Evolutionary conservation across 2,113 vertebrate species (phyloP).

Genomic region (Actinemys pallida): DNA sequence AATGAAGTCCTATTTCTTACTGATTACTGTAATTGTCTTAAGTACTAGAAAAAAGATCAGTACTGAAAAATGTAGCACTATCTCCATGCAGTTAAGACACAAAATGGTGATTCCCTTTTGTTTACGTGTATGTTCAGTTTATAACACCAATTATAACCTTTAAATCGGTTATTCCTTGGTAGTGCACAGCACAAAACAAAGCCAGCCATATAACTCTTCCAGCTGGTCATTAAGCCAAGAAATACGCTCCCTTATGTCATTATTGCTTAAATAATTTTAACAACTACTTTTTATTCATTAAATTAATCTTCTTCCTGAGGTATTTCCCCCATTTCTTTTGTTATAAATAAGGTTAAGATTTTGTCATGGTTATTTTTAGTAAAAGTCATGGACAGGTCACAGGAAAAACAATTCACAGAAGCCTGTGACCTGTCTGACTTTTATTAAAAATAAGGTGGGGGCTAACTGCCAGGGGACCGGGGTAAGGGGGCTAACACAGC

Average conservation of each 20-base stretch:
- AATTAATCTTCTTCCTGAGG: not conserved
- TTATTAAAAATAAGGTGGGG: too few species aligned
- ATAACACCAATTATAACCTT: fast-evolving
- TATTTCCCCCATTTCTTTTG: not conserved
- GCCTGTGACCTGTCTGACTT: too few species aligned
- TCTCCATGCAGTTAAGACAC: not conserved
- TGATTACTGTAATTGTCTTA: not conserved
- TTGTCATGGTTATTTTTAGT: too few species aligned
- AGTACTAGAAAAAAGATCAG: not conserved
- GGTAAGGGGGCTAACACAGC: too few species aligned
- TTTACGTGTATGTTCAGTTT: fast-evolving
- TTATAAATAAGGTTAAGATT: too few species aligned
- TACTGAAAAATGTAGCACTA: not conserved
- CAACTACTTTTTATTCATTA: not conserved
- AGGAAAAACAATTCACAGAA: too few species aligned
- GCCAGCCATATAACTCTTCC: fast-evolving
- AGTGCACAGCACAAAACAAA: not conserved
- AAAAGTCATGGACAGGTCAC: too few species aligned
- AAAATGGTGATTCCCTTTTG: not conserved
- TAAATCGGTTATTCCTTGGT: not conserved
- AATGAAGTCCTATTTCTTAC: not conserved
- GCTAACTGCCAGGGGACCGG: too few species aligned
- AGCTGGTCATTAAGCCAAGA: not conserved
- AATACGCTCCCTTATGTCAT: not conserved
- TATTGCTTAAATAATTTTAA: not conserved